A percentile compares a stretch with the other conserved stretches of the same genome.
Evolutionary conservation across 2,113 vertebrate species (phyloP).

Genomic region (Octodon degus): DNA sequence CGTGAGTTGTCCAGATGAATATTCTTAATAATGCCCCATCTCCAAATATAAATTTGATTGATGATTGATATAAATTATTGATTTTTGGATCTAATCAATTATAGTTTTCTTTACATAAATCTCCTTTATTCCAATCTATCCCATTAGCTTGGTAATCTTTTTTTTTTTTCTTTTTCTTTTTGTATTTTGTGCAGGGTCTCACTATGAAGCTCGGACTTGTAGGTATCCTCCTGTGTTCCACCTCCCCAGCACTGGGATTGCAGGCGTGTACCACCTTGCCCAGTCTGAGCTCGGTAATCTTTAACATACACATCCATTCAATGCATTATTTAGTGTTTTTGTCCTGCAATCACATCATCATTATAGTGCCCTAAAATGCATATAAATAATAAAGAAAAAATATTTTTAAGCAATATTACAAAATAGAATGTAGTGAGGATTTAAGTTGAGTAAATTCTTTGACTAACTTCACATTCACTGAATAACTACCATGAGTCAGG

Average conservation of each 20-base stretch:
- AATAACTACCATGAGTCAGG: background rate
- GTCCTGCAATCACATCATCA: background rate
- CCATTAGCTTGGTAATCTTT: background rate
- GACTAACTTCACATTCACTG: background rate
- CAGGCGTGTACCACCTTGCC: too few species aligned
- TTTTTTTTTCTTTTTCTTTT: too few species aligned
- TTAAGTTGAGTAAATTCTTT: background rate
- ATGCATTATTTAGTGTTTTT: background rate
- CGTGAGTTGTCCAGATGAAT: background rate
- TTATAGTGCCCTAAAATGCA: background rate
- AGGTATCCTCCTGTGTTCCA: too few species aligned
- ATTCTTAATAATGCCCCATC: background rate
- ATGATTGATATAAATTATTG: background rate
- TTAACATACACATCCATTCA: background rate
- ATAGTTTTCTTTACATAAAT: background rate
- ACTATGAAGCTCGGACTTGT: too few species aligned
- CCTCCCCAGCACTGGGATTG: too few species aligned
- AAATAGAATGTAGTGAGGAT: background rate
- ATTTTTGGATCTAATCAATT: background rate
- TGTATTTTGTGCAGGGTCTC: too few species aligned
- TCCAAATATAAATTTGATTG: background rate
- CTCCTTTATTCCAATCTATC: background rate
- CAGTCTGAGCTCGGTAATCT: background rate
- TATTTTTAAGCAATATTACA: background rate
- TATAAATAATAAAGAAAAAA: background rate